Evolutionary conservation across 1,140 invertebrate genomes (phyloP).

Genomic region (Trichonephila clavipes): DNA sequence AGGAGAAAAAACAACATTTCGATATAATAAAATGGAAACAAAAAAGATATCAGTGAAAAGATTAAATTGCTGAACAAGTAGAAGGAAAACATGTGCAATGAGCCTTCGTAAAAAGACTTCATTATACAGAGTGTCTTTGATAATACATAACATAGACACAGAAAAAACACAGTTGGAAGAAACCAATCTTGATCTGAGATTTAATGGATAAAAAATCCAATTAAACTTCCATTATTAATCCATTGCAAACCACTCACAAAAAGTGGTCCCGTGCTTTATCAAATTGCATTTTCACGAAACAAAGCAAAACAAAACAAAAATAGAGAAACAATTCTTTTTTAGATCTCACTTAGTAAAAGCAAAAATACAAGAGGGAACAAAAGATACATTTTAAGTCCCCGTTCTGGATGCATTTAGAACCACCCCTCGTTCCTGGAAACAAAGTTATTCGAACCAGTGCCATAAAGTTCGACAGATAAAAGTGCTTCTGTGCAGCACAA

Average conservation of each 20-base stretch:
- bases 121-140: too few relatives aligned
- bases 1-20: too few relatives aligned
- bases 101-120: too few relatives aligned
- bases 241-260: neutral
- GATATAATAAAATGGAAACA: too few relatives aligned
- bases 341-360: neutral
- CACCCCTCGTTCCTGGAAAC: constrained; percentile 6
- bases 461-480: constrained; percentile 31
- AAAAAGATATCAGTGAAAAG: too few relatives aligned
- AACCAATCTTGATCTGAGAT: neutral
- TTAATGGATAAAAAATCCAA: neutral
- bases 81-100: too few relatives aligned
- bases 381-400: constrained; percentile 27
- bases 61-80: too few relatives aligned
- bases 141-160: too few relatives aligned
- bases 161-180: neutral
- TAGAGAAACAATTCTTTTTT: constrained; percentile 7
- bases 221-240: constrained; percentile 22
- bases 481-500: neutral
- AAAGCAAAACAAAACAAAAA: neutral
- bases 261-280: neutral
- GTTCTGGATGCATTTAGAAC: neutral
- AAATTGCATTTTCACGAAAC: constrained; percentile 1
- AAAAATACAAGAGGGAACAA: neutral
- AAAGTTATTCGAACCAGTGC: constrained; percentile 20